Evolutionary conservation across 2,888 invertebrate species (phyloP), one percentile per base, ranked within the genome.

Genomic region (Entomobrya proxima): DNA sequence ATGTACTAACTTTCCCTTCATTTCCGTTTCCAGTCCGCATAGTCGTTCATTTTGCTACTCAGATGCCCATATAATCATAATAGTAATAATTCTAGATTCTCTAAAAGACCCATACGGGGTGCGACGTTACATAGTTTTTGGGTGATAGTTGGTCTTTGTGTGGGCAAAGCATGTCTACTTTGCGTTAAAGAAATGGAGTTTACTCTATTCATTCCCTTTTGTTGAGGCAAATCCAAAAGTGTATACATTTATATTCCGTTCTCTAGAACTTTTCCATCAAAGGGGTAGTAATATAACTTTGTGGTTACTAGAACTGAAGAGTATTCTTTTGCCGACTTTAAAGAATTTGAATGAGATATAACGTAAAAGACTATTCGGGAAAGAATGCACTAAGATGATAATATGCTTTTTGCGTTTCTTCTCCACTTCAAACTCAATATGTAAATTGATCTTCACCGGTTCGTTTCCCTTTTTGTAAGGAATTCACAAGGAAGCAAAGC

Each of bases 391-490:
- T 27, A 30, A 30, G 27, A 58, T 35, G 35, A 24, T 35, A 64
- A 13, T 32, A 64, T 0, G n/a, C 61, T 30, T 64, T 69, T 7
- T 44, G 44, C n/a, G 64, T 61, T 47, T 50, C 32, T 37, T 55
- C 61, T 35, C 50, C 13, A 37, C 30, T 21, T 58, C 21, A 35
- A 72, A 37, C 72, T 84, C 55, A 72, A 85, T 79, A 85, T 85
- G 79, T 85, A 79, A 85, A 85, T 85, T 85, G 84, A 85, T 85
- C 78, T 85, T 85, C 72, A 47, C 52, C 69, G 84, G 78, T 85
- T 85, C 84, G 78, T 85, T 85, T 78, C 78, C 72, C 50, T 72
- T 78, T 84, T 67, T 75, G 64, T 82, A 47, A 27, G 64, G 50
- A 64, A 64, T 74, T 81, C 81, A 64, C 37, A 77, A 21, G 77